Percentiles rank a stretch among this genome's conserved stretches.
Conservation (phyloP, 2,888 invertebrate genomes). For the Habrosyne pyritoides region DNA sequence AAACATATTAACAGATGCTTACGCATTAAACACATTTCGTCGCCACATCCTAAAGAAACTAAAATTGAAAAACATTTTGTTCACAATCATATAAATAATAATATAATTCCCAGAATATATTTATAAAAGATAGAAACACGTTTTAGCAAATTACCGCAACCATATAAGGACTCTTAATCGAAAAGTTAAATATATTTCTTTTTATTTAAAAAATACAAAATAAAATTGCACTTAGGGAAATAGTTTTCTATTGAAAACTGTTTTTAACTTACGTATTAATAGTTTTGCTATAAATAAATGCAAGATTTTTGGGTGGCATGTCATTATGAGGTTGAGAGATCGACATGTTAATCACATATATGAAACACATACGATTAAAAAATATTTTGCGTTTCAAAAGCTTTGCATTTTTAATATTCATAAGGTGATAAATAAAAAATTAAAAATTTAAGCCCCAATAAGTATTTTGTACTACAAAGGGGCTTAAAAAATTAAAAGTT, state of each 20-base stretch:
- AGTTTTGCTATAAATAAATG: constrained; percentile 69
- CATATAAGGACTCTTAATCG: constrained; percentile 37
- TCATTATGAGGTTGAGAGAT: constrained; percentile 45
- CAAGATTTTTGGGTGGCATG: constrained; percentile 78
- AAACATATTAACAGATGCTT: constrained; percentile 77
- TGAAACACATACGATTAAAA: no score
- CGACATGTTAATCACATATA: constrained; percentile 13
- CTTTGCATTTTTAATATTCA: no score
- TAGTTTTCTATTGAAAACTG: constrained; percentile 55
- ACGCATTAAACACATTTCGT: constrained; percentile 51
- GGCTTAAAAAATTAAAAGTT: no score
- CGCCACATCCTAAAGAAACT: constrained; percentile 53
- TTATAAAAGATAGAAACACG: constrained; percentile 39
- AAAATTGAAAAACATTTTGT: constrained; percentile 32
- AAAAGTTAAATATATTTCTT: constrained; percentile 39
- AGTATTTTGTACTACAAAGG: no score
- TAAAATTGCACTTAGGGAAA: constrained; percentile 76
- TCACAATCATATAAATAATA: constrained; percentile 27
- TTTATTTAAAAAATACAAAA: constrained; percentile 45
- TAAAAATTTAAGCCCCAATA: no score
- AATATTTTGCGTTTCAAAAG: no score
- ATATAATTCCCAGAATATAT: constrained; percentile 47
- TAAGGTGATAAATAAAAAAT: no score
- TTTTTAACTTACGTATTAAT: constrained; percentile 59
- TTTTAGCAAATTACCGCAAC: constrained; percentile 60